These are phyloP conservation scores for Oenanthe oenanthe DNA, from an alignment of 2,113 vertebrate genomes.

Conservation along the genomic window DNA sequence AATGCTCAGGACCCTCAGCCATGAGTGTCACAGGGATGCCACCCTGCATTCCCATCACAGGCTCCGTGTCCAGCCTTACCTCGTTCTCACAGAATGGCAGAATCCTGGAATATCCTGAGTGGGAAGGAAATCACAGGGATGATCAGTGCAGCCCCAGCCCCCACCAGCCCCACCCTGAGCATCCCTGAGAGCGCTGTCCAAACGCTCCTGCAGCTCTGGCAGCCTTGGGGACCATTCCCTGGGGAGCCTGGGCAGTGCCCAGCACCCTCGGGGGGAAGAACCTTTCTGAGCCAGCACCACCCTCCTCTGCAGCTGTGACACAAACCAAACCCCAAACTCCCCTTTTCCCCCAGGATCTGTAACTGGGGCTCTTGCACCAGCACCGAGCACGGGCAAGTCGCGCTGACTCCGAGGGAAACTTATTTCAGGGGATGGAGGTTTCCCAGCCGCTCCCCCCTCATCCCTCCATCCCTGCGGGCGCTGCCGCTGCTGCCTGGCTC, in stretches of 20 bases:
- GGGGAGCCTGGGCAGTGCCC: not conserved
- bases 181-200: not conserved
- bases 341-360: not conserved
- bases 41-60: too few relatives aligned
- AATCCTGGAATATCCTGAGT: not conserved
- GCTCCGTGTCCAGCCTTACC: not conserved
- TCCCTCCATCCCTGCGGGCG: not conserved
- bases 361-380: fast-evolving
- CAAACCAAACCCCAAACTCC: not conserved
- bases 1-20: not conserved
- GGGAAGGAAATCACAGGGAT: fast-evolving
- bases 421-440: not conserved
- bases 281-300: not conserved
- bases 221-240: not conserved
- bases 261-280: not conserved
- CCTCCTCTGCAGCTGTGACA: fast-evolving
- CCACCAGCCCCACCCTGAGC: not conserved
- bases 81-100: not conserved
- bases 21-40: fast-evolving
- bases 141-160: fast-evolving
- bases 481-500: not conserved
- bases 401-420: not conserved
- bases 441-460: not conserved
- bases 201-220: not conserved
- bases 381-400: not conserved